Conservation (phyloP, 1,140 invertebrate species). For the Babylonia areolata region DNA sequence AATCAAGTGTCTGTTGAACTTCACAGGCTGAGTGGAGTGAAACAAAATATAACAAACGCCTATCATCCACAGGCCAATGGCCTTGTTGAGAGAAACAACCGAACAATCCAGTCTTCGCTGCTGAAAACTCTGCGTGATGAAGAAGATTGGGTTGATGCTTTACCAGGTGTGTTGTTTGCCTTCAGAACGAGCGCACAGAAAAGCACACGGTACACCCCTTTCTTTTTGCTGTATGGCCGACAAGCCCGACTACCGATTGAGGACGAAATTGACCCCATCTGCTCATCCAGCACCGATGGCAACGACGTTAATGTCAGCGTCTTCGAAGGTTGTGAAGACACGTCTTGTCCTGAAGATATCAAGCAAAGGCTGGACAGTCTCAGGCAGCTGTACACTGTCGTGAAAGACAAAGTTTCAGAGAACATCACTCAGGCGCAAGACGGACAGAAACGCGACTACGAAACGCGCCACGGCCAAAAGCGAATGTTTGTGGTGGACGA, state of each 20-base stretch:
- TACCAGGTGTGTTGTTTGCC: constrained; percentile 27
- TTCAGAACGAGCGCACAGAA: constrained; percentile 18
- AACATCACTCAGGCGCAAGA: constrained; percentile 19
- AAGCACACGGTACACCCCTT: constrained; percentile 11
- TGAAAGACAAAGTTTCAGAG: constrained; percentile 10
- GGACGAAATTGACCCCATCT: constrained; percentile 26
- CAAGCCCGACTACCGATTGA: constrained; percentile 24
- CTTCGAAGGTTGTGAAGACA: constrained; percentile 8
- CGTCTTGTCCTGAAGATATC: neutral
- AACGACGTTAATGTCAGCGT: constrained; percentile 20
- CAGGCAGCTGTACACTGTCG: constrained; percentile 12
- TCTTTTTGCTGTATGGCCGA: constrained; percentile 24
- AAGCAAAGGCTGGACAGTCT: neutral
- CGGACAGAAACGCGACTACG: neutral
- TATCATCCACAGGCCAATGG: constrained; percentile 25
- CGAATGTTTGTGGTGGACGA: constrained; percentile 1
- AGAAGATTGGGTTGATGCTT: constrained; percentile 11
- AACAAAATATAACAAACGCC: constrained; percentile 1
- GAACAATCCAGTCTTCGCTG: neutral
- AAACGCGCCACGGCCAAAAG: neutral
- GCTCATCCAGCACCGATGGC: constrained; percentile 9
- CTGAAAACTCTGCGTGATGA: constrained; percentile 4
- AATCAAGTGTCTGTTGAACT: constrained; percentile 17
- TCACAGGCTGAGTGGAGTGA: neutral
- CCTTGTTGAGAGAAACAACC: neutral